phyloP scores from a whole-genome alignment of 2,113 vertebrate genomes.

The Panthera tigris region DNA sequence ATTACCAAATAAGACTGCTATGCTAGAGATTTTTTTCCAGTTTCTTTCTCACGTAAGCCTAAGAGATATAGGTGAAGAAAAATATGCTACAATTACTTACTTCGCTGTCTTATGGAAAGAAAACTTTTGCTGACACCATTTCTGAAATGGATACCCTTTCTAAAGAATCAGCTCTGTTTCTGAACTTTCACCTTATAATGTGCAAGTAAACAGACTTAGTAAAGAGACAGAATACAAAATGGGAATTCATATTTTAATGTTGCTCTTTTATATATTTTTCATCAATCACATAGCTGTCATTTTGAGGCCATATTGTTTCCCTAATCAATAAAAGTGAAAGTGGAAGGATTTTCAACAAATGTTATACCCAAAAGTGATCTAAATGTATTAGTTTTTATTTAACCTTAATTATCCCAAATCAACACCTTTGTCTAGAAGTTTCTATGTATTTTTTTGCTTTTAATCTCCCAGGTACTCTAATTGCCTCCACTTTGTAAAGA shows the following conservation, averaged over 20 bases:
- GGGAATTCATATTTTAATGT: not conserved
- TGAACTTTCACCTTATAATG: not conserved
- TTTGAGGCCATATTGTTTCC: not conserved
- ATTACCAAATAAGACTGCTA: not conserved
- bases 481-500: conserved; percentile 34
- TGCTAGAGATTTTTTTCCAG: not conserved
- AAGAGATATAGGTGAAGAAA: conserved; percentile 17
- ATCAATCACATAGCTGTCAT: not conserved
- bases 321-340: conserved; percentile 35
- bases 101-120: not conserved
- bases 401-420: conserved; percentile 42
- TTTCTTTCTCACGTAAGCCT: conserved; percentile 4
- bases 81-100: not conserved
- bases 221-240: not conserved
- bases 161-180: not conserved
- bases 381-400: conserved; percentile 35
- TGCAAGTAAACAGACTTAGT: not conserved
- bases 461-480: conserved; percentile 40
- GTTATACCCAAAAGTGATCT: not conserved
- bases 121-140: not conserved
- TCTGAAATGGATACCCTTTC: not conserved
- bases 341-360: not conserved
- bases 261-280: not conserved
- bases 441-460: not conserved
- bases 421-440: conserved; percentile 46